Percentiles rank a stretch among this genome's conserved stretches.
phyloP scores from a whole-genome alignment of 2,797 vertebrate species.

The Cryptoblepharus egeriae region DNA sequence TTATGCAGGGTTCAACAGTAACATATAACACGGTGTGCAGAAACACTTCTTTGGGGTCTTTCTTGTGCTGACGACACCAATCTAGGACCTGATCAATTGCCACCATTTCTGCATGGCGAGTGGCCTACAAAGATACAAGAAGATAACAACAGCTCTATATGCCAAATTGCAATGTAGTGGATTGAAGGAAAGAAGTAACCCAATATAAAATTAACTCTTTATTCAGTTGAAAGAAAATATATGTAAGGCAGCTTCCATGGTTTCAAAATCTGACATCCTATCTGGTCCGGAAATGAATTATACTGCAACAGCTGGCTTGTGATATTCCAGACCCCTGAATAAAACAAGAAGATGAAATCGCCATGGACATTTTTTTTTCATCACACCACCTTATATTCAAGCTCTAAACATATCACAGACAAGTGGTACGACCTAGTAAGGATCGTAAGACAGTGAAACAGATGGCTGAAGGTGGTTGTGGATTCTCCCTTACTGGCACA shows the following conservation, averaged over 20 bases:
- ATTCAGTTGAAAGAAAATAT: background rate
- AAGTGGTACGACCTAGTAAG: too few relatives aligned
- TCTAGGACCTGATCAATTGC: constrained; percentile 88
- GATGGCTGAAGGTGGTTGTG: too few relatives aligned
- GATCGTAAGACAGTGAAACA: too few relatives aligned
- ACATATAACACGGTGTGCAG: constrained; percentile 84
- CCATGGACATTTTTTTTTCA: background rate
- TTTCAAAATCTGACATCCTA: background rate
- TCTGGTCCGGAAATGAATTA: background rate
- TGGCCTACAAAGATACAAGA: constrained; percentile 81
- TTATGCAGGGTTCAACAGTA: constrained; percentile 95
- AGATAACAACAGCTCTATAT: background rate
- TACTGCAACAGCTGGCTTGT: background rate
- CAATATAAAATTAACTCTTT: constrained; percentile 8
- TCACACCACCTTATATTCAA: background rate
- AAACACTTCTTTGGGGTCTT: constrained; percentile 77
- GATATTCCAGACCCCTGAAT: background rate
- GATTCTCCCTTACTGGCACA: too few relatives aligned
- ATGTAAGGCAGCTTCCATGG: background rate
- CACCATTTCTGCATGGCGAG: constrained; percentile 95
- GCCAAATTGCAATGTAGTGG: background rate
- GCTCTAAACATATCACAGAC: background rate
- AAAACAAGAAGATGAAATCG: background rate
- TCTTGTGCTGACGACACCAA: constrained; percentile 80
- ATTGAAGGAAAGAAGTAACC: background rate